These are phyloP conservation scores for Frankliniella fusca DNA, from an alignment of 2,888 invertebrate species.

Conservation along the genomic window DNA sequence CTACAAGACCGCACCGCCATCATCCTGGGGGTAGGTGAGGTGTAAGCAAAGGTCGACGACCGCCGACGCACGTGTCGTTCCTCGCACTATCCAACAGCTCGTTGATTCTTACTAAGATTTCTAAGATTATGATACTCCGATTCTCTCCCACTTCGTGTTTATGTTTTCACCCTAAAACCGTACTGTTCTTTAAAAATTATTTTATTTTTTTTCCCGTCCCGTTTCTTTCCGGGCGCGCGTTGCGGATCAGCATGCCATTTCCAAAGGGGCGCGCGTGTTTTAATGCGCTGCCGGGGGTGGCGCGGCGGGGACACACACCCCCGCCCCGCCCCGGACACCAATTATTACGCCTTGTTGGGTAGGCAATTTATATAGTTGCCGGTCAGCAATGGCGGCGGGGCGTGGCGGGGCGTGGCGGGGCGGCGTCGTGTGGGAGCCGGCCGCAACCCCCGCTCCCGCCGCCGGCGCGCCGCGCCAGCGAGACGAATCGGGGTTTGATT, in stretches of 20 bases:
- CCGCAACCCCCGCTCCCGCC: neutral
- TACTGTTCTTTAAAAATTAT: too few species aligned
- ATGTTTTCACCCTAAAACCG: too few species aligned
- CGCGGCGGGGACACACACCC: neutral
- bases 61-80: neutral
- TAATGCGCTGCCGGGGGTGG: neutral
- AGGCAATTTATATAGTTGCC: slow-evolving; percentile 21
- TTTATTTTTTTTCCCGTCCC: too few species aligned
- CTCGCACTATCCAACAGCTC: neutral
- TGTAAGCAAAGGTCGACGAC: too few species aligned
- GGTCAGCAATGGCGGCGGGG: slow-evolving; percentile 12
- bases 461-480: slow-evolving; percentile 31
- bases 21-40: neutral
- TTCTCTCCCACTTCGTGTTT: too few species aligned
- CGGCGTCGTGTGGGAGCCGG: neutral
- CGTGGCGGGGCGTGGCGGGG: neutral
- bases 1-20: neutral
- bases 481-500: slow-evolving; percentile 24
- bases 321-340: slow-evolving; percentile 5
- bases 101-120: too few species aligned
- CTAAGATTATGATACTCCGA: too few species aligned
- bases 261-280: too few species aligned
- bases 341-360: slow-evolving; percentile 26
- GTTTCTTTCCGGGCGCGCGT: too few species aligned
- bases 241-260: too few species aligned